Conservation (phyloP, 2,888 invertebrate genomes). For the Portevinia maculata region DNA sequence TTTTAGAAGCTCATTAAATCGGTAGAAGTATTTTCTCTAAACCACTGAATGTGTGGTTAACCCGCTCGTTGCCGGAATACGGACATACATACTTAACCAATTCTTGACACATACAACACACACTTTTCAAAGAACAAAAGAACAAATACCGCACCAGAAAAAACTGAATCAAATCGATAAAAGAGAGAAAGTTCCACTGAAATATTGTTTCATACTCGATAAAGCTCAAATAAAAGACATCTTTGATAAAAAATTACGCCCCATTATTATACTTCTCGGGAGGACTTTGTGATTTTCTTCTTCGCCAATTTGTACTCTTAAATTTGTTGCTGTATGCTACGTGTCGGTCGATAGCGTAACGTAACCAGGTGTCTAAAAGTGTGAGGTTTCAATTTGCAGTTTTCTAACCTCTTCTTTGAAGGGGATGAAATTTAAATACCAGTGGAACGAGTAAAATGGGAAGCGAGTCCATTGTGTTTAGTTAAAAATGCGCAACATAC, state of each 20-base stretch:
- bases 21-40: too few relatives aligned
- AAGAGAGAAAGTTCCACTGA: constrained; percentile 46
- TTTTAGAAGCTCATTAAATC: too few relatives aligned
- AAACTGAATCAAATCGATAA: too few relatives aligned
- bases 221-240: constrained; percentile 68
- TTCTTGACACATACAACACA: constrained; percentile 11
- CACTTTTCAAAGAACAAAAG: not conserved
- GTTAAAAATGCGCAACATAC: constrained; percentile 48
- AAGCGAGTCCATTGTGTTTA: constrained; percentile 52
- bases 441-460: constrained; percentile 8
- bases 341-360: not conserved
- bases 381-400: constrained; percentile 43
- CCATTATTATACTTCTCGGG: constrained; percentile 39
- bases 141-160: constrained; percentile 17
- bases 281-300: constrained; percentile 29
- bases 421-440: not conserved
- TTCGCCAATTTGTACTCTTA: not conserved
- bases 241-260: constrained; percentile 65
- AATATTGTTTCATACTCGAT: constrained; percentile 72
- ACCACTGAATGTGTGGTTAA: too few relatives aligned
- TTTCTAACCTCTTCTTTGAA: constrained; percentile 13
- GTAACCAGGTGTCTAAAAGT: constrained; percentile 21
- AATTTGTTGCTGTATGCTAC: constrained; percentile 26
- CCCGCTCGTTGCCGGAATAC: too few relatives aligned
- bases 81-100: too few relatives aligned